These are phyloP conservation scores for Octonoba sinensis DNA, from an alignment of 2,888 invertebrate species.

Conservation along the genomic window DNA sequence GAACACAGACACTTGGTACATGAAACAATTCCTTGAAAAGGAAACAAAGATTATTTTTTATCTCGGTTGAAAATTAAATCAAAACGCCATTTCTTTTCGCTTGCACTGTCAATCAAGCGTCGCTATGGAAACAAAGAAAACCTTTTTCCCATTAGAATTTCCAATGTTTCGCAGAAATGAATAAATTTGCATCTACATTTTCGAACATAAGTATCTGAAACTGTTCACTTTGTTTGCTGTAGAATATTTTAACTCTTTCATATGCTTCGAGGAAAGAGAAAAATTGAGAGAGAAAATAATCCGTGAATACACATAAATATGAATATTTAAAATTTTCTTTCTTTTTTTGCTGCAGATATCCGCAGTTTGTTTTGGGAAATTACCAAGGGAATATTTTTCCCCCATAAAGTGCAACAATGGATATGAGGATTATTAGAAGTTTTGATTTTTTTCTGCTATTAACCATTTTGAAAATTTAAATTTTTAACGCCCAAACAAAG, in stretches of 20 bases:
- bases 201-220: background rate
- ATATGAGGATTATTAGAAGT: no score
- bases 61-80: slow-evolving; percentile 22
- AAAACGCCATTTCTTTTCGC: slow-evolving; percentile 6
- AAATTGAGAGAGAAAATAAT: no score
- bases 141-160: background rate
- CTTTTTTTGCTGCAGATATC: no score
- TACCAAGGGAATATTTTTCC: no score
- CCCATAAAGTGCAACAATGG: no score
- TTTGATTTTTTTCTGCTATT: no score
- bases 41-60: slow-evolving; percentile 5
- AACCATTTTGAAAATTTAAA: no score
- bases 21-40: background rate
- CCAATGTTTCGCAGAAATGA: background rate
- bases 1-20: background rate
- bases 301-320: no score
- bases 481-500: no score
- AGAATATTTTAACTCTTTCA: slow-evolving; percentile 19
- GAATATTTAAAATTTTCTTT: no score
- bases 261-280: no score
- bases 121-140: slow-evolving; percentile 14
- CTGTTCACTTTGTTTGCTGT: background rate
- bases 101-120: slow-evolving; percentile 7
- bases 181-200: slow-evolving; percentile 20
- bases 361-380: no score